A percentile compares a stretch with the other conserved stretches of the same genome.
Evolutionary conservation across 2,888 invertebrate genomes (phyloP).

Genomic region (Drosophila parthenogenetica): DNA sequence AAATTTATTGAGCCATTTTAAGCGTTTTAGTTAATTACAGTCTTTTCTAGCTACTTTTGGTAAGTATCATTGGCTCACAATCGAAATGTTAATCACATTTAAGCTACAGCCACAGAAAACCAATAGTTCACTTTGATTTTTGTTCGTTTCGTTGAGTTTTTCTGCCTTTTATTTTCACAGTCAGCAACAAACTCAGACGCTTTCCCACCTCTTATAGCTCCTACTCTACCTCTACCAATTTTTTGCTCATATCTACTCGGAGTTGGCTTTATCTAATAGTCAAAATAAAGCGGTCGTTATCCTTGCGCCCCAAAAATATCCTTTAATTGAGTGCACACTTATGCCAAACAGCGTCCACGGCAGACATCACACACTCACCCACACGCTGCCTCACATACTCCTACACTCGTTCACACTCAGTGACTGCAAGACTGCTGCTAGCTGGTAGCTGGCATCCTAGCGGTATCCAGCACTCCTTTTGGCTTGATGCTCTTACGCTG

Average conservation of each 20-base stretch:
- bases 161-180: too few species aligned
- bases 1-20: too few species aligned
- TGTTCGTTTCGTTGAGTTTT: too few species aligned
- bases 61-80: too few species aligned
- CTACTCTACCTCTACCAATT: neutral
- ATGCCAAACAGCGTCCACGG: constrained; percentile 51
- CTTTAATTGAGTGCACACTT: constrained; percentile 80
- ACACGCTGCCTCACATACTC: neutral
- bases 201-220: neutral
- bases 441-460: neutral
- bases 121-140: too few species aligned
- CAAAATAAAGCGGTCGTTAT: constrained; percentile 53
- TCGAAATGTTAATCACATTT: too few species aligned
- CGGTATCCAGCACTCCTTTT: constrained; percentile 14
- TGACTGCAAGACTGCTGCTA: constrained; percentile 20
- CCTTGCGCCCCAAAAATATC: constrained; percentile 57
- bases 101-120: too few species aligned
- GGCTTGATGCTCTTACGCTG: constrained; percentile 26
- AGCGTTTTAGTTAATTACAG: too few species aligned
- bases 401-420: constrained; percentile 7
- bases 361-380: constrained; percentile 18
- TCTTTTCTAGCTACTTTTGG: too few species aligned
- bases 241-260: too few species aligned
- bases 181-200: too few species aligned
- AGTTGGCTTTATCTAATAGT: constrained; percentile 56